Evolutionary conservation across 2,888 invertebrate genomes (phyloP).

Genomic region (Prenolepis imparis): DNA sequence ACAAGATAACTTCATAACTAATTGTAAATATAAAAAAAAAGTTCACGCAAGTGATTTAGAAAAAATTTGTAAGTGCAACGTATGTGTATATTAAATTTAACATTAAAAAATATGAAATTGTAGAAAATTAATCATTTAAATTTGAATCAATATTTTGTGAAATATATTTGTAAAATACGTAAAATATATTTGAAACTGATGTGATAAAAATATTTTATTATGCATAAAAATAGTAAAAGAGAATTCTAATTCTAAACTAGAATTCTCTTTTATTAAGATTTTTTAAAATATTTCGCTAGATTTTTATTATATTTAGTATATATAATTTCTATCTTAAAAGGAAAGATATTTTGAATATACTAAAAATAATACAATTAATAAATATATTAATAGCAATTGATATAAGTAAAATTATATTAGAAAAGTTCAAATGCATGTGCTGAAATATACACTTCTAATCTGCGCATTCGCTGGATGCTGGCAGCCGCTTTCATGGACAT

Average conservation of each 20-base stretch:
- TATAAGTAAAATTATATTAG: background rate
- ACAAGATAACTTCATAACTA: background rate
- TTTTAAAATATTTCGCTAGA: background rate
- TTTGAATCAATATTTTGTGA: background rate
- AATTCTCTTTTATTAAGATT: background rate
- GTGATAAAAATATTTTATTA: background rate
- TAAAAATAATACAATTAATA: constrained; percentile 1
- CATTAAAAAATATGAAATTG: background rate
- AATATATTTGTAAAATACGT: background rate
- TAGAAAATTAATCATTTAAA: background rate
- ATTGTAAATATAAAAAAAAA: background rate
- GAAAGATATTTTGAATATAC: background rate
- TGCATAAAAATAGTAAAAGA: background rate
- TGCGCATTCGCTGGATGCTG: constrained; percentile 58
- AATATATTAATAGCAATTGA: constrained; percentile 11
- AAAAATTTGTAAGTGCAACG: constrained; percentile 11
- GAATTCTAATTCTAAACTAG: too few relatives aligned
- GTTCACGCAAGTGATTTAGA: background rate
- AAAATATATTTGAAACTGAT: background rate
- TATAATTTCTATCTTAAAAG: background rate
- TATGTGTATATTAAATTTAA: background rate
- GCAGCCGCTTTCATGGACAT: constrained; percentile 59
- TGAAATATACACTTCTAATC: constrained; percentile 59
- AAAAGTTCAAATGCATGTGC: constrained; percentile 49
- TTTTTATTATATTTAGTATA: background rate